phyloP scores from a whole-genome alignment of 2,888 invertebrate genomes.

The Asteroscopus sphinx region DNA sequence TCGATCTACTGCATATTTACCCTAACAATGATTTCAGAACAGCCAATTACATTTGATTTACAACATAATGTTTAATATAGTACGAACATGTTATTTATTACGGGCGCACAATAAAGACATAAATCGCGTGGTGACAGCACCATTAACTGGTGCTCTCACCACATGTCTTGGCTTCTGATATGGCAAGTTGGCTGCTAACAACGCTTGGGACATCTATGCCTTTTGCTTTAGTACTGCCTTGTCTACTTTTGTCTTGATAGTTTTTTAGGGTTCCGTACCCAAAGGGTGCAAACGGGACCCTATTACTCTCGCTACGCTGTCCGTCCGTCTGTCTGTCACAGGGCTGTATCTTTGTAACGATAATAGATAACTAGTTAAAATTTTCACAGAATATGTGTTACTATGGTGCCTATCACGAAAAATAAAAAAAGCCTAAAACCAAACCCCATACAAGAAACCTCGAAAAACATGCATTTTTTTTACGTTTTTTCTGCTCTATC shows the following conservation, averaged over 20 bases:
- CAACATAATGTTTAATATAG: slow-evolving; percentile 59
- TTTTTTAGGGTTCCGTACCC: too few relatives aligned
- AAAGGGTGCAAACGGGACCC: too few relatives aligned
- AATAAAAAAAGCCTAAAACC: too few relatives aligned
- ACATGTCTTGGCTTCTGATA: slow-evolving; percentile 35
- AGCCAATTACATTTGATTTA: slow-evolving; percentile 78
- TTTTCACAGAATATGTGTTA: too few relatives aligned
- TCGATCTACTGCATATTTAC: slow-evolving; percentile 31
- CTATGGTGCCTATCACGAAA: too few relatives aligned
- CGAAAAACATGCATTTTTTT: too few relatives aligned
- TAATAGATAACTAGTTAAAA: too few relatives aligned
- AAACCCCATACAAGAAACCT: too few relatives aligned
- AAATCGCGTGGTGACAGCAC: slow-evolving; percentile 72
- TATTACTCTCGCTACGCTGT: too few relatives aligned
- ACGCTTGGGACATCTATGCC: slow-evolving; percentile 5
- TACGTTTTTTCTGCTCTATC: too few relatives aligned
- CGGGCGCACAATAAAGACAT: slow-evolving; percentile 67
- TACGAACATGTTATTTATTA: slow-evolving; percentile 71
- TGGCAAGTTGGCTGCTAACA: slow-evolving; percentile 25
- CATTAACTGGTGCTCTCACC: slow-evolving; percentile 62
- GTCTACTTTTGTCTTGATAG: neutral
- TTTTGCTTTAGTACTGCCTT: slow-evolving; percentile 2
- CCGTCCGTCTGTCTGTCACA: too few relatives aligned
- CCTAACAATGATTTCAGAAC: slow-evolving; percentile 53
- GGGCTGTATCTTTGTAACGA: too few relatives aligned